Evolutionary conservation across 2,113 vertebrate species (phyloP), one percentile per base, ranked within the genome.

Genomic region (Procavia capensis): DNA sequence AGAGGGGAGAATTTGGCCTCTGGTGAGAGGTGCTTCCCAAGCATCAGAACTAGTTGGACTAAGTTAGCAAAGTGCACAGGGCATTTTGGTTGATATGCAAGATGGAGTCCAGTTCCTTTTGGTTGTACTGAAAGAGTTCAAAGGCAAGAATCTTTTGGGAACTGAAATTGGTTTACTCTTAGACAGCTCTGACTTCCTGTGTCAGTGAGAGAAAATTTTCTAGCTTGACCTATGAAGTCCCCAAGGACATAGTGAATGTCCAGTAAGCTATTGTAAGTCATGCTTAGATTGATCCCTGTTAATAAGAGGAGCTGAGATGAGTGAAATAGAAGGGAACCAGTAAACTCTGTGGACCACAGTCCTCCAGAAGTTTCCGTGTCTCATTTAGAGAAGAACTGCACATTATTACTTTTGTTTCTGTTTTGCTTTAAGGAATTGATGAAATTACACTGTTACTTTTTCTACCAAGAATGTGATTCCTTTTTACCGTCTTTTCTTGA

Each of bases 171-270:
- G 68, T 94, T 96, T 95, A 90, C 66, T 93, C 57, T 87, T 79
- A 57, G 68, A 78, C 63, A 95, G 75, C 88, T 91, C 91, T 93
- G 87, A 96, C 82, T 97, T 98, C 96, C 96, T 95, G 76, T 97
- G 96, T 96, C 94, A 88, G 86, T 0, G 9, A 92, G 79, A 74
- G 92, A 94, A 92, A 87, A 80, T 96, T 93, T 91, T 39, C 70
- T 80, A 39, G 66, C 61, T 88, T 90, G 74, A 95, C 86, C 86
- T 93, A 1, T 36, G 22, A n/a, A 72, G 61, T 36, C 74, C 79
- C 63, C 41, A 74, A 93, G 94, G 87, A 79, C 16, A 43, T 84
- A n/a, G 39, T 92, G 47, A 95, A 57, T 70, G 80, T 41, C 79
- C 92, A 88, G 5, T 78, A 50, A 85, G 54, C 84, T 63, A 85